These are phyloP conservation scores for Iguana delicatissima DNA, from an alignment of 2,797 vertebrate species.

Conservation along the genomic window DNA sequence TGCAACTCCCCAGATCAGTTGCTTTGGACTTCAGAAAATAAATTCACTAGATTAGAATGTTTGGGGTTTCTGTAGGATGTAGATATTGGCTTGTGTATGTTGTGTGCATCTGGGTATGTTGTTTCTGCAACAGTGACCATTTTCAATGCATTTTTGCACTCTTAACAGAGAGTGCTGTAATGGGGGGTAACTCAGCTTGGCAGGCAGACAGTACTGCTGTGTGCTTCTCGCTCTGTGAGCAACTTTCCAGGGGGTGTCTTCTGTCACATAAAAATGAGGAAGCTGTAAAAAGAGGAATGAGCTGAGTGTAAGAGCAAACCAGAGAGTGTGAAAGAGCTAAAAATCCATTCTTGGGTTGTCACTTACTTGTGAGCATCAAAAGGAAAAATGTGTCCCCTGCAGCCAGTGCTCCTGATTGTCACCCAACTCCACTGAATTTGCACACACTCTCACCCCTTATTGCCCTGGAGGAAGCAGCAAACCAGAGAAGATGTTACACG, in stretches of 20 bases:
- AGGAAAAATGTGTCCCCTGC: conserved; percentile 52
- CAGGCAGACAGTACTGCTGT: conserved; percentile 3
- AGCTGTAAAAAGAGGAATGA: conserved; percentile 47
- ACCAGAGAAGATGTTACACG: conserved; percentile 13
- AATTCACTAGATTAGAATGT: not conserved
- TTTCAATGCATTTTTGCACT: not conserved
- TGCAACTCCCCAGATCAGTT: not conserved
- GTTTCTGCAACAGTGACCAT: not conserved
- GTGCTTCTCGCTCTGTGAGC: conserved; percentile 34
- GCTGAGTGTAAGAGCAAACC: conserved; percentile 28
- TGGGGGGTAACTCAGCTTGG: conserved; percentile 21
- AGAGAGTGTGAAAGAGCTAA: conserved; percentile 40
- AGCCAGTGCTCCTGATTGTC: conserved; percentile 41
- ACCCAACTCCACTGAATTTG: conserved; percentile 37
- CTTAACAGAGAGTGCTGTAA: not conserved
- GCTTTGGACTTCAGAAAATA: not conserved
- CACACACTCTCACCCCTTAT: not conserved
- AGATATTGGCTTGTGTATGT: not conserved
- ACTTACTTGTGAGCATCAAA: conserved; percentile 38
- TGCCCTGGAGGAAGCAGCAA: conserved; percentile 25
- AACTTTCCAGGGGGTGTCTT: conserved; percentile 51
- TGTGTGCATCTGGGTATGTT: not conserved
- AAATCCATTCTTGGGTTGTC: conserved; percentile 45
- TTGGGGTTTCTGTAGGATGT: not conserved
- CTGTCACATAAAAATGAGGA: conserved; percentile 49